A percentile compares a stretch with the other conserved stretches of the same genome.
Evolutionary conservation across 37 sponge, comb jelly and placozoan genomes (phyloP).

Genomic region (Bolinopsis microptera): DNA sequence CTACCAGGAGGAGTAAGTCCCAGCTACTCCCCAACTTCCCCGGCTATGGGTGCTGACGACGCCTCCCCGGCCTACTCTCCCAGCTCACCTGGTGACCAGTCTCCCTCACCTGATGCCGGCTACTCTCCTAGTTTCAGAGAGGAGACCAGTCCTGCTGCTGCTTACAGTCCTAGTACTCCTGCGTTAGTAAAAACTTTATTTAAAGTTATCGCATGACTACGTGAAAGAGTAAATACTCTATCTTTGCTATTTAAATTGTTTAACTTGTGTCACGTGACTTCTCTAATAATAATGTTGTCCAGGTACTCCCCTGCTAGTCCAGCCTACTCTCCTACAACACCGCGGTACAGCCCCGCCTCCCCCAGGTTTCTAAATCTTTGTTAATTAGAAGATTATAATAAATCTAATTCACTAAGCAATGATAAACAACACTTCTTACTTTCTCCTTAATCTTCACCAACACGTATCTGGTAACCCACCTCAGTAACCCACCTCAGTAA

Average conservation of each 20-base stretch:
- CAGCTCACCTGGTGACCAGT: conserved; percentile 70
- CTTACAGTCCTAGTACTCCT: neutral
- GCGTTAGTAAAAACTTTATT: neutral
- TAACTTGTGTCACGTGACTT: too few relatives aligned
- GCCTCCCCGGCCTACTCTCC: conserved; percentile 75
- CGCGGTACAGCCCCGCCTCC: conserved; percentile 45
- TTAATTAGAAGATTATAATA: neutral
- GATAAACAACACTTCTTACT: too few relatives aligned
- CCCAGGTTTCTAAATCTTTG: neutral
- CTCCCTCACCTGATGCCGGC: neutral
- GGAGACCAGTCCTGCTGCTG: conserved; percentile 19
- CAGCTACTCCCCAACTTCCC: conserved; percentile 81
- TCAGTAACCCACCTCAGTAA: too few relatives aligned
- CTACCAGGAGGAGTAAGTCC: conserved; percentile 69
- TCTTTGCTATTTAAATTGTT: too few relatives aligned
- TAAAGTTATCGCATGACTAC: neutral
- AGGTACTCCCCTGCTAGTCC: conserved; percentile 78
- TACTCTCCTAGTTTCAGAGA: conserved; percentile 58
- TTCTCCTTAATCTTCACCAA: too few relatives aligned
- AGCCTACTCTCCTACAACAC: conserved; percentile 75
- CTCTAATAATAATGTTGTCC: too few relatives aligned
- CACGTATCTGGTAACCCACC: too few relatives aligned
- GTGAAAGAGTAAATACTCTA: too few relatives aligned
- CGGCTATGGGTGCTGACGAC: conserved; percentile 53
- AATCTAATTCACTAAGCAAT: conserved; percentile 5